phyloP scores from a whole-genome alignment of 2,113 vertebrate genomes.

The Paratilapia polleni region DNA sequence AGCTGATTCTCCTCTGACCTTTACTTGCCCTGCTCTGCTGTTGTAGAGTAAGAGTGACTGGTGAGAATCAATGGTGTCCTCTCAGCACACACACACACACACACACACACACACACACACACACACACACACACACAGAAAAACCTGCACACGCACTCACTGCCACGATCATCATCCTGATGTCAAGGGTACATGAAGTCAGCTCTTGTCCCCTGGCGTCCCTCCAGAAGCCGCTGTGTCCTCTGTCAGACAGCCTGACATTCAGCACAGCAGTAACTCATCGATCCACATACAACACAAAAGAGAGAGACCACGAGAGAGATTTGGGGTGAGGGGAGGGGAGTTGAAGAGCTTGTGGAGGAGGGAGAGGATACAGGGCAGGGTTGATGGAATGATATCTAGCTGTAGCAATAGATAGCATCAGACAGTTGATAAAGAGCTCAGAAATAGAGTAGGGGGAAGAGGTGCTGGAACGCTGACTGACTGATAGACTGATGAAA shows the following conservation, averaged over 20 bases:
- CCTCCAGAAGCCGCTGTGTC: slow-evolving; percentile 47
- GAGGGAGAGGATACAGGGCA: slow-evolving; percentile 24
- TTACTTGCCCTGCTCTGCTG: slow-evolving; percentile 36
- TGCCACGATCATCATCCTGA: slow-evolving; percentile 32
- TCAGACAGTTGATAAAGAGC: slow-evolving; percentile 64
- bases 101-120: slow-evolving; percentile 23
- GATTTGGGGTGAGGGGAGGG: neutral
- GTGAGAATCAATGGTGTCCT: slow-evolving; percentile 58
- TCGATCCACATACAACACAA: slow-evolving; percentile 50
- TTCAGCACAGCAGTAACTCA: slow-evolving; percentile 61
- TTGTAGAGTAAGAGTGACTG: slow-evolving; percentile 44
- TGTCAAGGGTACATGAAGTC: slow-evolving; percentile 48
- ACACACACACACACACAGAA: too few relatives aligned
- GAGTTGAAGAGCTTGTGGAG: slow-evolving; percentile 10
- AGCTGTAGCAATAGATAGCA: slow-evolving; percentile 53
- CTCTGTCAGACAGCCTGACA: slow-evolving; percentile 67
- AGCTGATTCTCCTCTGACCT: slow-evolving; percentile 50
- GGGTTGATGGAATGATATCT: slow-evolving; percentile 60
- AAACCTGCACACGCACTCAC: slow-evolving; percentile 22
- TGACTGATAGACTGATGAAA: slow-evolving; percentile 55
- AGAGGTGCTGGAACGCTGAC: slow-evolving; percentile 35
- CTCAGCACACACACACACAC: slow-evolving; percentile 29
- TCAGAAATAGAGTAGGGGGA: slow-evolving; percentile 45
- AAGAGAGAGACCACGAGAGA: slow-evolving; percentile 2
- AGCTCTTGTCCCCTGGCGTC: slow-evolving; percentile 39